Base-by-base conservation (phyloP, 1,140 invertebrate species). In the Trissolcus basalis region DNA sequence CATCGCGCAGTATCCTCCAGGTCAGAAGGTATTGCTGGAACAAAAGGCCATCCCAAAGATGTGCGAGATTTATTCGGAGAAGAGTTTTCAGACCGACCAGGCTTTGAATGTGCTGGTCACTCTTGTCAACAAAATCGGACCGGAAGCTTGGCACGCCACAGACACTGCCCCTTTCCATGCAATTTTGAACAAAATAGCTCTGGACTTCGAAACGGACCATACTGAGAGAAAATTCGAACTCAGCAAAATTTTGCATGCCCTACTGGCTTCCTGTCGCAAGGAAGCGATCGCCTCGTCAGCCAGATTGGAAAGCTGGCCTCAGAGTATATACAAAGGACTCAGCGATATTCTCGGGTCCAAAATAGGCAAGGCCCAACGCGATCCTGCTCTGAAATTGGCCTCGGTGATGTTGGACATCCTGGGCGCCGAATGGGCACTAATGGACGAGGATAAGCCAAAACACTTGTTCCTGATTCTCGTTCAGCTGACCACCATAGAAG, bases 401-500 rank as follows among this genome's bases (percentile, higher is more conserved):
- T 92, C 95, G 14, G 91, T 92, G 55, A 92, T 94, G 78, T 85
- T 97, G 45, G 94, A 96, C 75, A 82, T 94, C 1, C 87, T 97
- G n/a, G 95, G 96, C 7, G 91, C 94, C 8, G 94, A 96, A 72
- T 96, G 94, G 94, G 90, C 93, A 32, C 87, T 96, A 45, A 90
- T 90, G 69, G 93, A 95, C 87, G 93, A 94, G 76, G 93, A 94
- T 47, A 94, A 93, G 76, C 92, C 92, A 59, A 94, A 93, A 86
- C 92, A 93, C 80, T 94, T 97, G 78, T 94, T 97, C 77, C 87
- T 97, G 0, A 86, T 97, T 41, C 85, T 97, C 1, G 91, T 97
- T 55, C 96, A 97, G 85, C 85, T 98, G 13, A 92, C 93, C 71
- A 95, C 95, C 50, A 95, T 98, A 82, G 96, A 98, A 90, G 92